phyloP scores from a whole-genome alignment of 2,797 vertebrate species.

The Carduelis carduelis region DNA sequence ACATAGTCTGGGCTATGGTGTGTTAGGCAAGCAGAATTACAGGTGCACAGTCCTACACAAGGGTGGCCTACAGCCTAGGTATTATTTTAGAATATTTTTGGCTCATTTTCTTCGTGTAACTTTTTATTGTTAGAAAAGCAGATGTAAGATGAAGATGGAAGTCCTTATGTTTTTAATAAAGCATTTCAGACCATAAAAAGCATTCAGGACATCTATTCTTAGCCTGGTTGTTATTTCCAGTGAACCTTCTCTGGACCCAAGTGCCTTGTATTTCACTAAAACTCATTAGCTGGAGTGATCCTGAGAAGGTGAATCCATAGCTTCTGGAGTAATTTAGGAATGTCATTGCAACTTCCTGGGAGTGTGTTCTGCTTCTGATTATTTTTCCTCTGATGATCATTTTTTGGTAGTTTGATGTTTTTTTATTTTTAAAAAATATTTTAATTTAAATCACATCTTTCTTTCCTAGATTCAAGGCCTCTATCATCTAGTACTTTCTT shows the following conservation, averaged over 20 bases:
- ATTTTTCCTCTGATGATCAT: background rate
- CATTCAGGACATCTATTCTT: background rate
- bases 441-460: background rate
- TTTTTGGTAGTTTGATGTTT: no score
- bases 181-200: background rate
- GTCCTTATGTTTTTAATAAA: background rate
- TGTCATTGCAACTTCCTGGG: background rate
- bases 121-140: background rate
- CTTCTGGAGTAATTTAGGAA: background rate
- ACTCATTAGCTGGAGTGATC: background rate
- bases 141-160: background rate
- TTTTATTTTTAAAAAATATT: fast-evolving
- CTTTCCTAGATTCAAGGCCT: background rate
- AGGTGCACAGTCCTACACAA: background rate
- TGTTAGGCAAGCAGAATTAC: background rate
- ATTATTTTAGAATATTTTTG: background rate
- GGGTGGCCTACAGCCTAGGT: background rate
- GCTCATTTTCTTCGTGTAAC: background rate
- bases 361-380: background rate
- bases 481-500: background rate
- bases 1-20: background rate
- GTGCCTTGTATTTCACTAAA: background rate
- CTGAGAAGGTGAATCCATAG: background rate
- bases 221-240: background rate
- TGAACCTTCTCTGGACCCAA: background rate